Percentiles rank a stretch among this genome's conserved stretches.
Evolutionary conservation across 2,113 vertebrate species (phyloP).

Genomic region (Hoplias malabaricus): DNA sequence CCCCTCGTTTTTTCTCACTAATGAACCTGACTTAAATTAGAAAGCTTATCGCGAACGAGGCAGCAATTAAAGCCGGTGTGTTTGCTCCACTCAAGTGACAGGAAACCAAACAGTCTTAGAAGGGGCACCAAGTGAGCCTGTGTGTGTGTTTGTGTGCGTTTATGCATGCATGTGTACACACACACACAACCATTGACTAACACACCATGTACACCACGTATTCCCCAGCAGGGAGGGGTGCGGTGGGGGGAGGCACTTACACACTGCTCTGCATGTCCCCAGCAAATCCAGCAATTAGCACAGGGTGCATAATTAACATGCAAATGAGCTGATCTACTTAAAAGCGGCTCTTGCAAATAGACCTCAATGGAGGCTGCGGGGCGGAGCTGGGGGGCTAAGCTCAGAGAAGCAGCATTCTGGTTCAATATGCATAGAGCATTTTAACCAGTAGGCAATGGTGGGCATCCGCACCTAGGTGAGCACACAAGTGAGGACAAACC

Average conservation of each 20-base stretch:
- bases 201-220: conserved; percentile 47
- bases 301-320: conserved; percentile 80
- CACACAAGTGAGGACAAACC: not conserved
- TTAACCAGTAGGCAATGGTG: conserved; percentile 50
- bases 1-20: conserved; percentile 44
- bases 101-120: conserved; percentile 69
- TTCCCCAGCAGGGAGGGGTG: conserved; percentile 43
- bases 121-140: conserved; percentile 44
- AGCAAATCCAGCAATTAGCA: conserved; percentile 78
- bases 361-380: conserved; percentile 58
- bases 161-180: not conserved
- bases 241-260: conserved; percentile 50
- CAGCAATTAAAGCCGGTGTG: conserved; percentile 70
- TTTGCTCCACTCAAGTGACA: conserved; percentile 62
- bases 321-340: conserved; percentile 79
- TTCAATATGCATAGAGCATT: conserved; percentile 65
- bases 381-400: conserved; percentile 27
- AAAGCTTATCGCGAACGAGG: conserved; percentile 71
- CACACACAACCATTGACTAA: conserved; percentile 18
- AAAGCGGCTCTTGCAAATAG: conserved; percentile 68
- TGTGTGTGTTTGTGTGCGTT: conserved; percentile 11
- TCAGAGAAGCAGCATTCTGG: conserved; percentile 24
- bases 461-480: not conserved
- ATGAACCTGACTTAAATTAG: conserved; percentile 74
- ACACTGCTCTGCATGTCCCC: conserved; percentile 54